A percentile compares a stretch with the other conserved stretches of the same genome.
Conservation (phyloP, 1,140 invertebrate species). For the Teleogryllus occipitalis region DNA sequence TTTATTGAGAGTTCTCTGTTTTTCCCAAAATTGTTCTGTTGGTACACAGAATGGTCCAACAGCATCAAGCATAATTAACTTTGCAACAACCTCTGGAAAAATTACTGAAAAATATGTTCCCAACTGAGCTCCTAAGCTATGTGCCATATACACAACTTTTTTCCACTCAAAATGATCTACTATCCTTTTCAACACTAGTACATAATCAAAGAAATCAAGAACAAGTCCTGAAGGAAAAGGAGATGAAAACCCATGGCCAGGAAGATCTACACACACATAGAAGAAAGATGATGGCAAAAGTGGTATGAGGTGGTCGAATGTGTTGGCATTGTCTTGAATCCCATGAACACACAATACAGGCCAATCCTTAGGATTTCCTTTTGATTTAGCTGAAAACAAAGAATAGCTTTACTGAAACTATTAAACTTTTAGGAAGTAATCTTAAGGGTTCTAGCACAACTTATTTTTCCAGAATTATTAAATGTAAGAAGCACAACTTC, state of each 20-base stretch:
- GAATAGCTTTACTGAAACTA: background rate
- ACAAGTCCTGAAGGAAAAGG: slow-evolving; percentile 43
- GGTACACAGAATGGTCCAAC: slow-evolving; percentile 32
- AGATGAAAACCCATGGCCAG: slow-evolving; percentile 60
- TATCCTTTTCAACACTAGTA: slow-evolving; percentile 42
- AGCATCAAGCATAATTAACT: slow-evolving; percentile 45
- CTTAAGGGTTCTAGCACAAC: background rate
- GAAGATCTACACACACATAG: slow-evolving; percentile 57
- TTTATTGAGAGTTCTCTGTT: slow-evolving; percentile 31
- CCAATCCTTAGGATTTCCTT: slow-evolving; percentile 44
- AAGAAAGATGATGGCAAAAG: slow-evolving; percentile 47
- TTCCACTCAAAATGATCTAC: slow-evolving; percentile 49
- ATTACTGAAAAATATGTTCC: slow-evolving; percentile 37
- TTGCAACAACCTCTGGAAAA: slow-evolving; percentile 42
- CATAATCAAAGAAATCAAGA: slow-evolving; percentile 39
- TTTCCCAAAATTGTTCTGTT: slow-evolving; percentile 29
- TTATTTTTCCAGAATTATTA: background rate
- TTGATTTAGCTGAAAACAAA: slow-evolving; percentile 47
- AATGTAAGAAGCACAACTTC: background rate
- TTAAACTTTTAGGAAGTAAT: background rate
- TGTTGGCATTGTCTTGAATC: slow-evolving; percentile 50
- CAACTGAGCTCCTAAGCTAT: slow-evolving; percentile 47
- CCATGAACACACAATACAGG: slow-evolving; percentile 56
- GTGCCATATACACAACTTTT: slow-evolving; percentile 43
- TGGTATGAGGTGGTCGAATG: slow-evolving; percentile 54